Percentiles rank a stretch among this genome's conserved stretches.
Conservation (phyloP, 2,888 invertebrate genomes). For the Unio pictorum region DNA sequence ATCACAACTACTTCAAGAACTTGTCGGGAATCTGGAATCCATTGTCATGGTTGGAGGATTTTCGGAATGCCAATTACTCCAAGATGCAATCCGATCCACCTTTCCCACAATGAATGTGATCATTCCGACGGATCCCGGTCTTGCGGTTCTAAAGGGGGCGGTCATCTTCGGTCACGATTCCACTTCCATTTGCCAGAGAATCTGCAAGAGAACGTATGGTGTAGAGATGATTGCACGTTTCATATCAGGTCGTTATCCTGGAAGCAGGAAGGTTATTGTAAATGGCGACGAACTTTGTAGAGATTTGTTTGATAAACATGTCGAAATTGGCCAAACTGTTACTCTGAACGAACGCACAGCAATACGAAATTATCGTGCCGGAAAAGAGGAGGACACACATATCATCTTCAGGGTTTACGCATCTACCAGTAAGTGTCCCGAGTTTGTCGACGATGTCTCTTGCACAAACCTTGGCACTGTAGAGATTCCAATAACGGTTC, state of each 20-base stretch:
- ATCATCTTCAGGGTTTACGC: constrained; percentile 21
- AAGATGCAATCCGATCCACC: no score
- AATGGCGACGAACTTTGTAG: constrained; percentile 19
- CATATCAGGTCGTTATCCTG: constrained; percentile 19
- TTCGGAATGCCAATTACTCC: no score
- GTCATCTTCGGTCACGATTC: no score
- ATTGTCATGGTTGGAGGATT: not conserved
- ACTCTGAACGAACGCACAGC: constrained; percentile 13
- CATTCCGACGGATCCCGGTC: no score
- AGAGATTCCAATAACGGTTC: no score
- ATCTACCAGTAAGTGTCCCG: constrained; percentile 22
- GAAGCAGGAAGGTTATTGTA: constrained; percentile 15
- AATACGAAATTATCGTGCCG: constrained; percentile 17
- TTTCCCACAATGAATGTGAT: no score
- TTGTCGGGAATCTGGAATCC: constrained; percentile 26
- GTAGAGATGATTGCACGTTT: constrained; percentile 5
- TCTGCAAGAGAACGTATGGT: no score
- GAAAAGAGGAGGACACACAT: constrained; percentile 9
- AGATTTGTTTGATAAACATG: no score
- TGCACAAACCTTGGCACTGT: no score
- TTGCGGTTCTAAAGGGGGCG: no score
- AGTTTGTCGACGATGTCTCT: not conserved
- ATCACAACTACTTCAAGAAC: constrained; percentile 13
- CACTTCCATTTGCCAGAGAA: no score
- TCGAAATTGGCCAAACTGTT: no score